Percentiles rank a stretch among this genome's conserved stretches.
Evolutionary conservation across 2,888 invertebrate species (phyloP).

Genomic region (Sphaeridia pumilis): DNA sequence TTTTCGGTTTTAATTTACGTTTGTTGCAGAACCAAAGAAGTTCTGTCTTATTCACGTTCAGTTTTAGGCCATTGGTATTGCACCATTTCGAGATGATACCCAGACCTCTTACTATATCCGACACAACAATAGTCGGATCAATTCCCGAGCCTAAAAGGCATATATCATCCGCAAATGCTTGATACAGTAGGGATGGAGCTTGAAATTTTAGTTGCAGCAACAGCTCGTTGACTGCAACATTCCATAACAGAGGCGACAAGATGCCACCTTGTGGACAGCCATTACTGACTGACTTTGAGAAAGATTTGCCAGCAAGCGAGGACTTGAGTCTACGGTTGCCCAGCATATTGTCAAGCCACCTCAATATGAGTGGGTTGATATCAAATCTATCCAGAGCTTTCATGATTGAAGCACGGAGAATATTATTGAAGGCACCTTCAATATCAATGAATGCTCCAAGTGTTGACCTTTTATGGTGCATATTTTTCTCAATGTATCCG

Average conservation of each 20-base stretch:
- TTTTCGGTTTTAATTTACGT: neutral
- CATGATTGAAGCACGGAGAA: slow-evolving; percentile 16
- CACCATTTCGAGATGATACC: neutral
- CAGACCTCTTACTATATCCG: neutral
- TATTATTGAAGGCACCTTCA: slow-evolving; percentile 35
- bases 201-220: slow-evolving; percentile 16
- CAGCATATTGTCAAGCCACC: slow-evolving; percentile 17
- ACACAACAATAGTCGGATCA: neutral
- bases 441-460: slow-evolving; percentile 30
- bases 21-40: neutral
- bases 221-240: slow-evolving; percentile 34
- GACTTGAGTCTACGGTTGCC: neutral
- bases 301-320: neutral
- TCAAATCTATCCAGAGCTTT: slow-evolving; percentile 8
- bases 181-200: slow-evolving; percentile 2
- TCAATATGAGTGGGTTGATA: neutral
- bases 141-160: neutral
- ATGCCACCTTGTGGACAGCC: slow-evolving; percentile 37
- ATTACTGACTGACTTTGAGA: slow-evolving; percentile 1
- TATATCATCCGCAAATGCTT: slow-evolving; percentile 20
- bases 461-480: slow-evolving; percentile 11
- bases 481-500: neutral
- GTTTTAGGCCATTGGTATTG: neutral
- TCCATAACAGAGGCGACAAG: slow-evolving; percentile 37
- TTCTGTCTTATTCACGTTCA: neutral